Evolutionary conservation across 2,113 vertebrate species (phyloP), one percentile per base, ranked within the genome.

Genomic region (Anarhynchus alexandrinus): DNA sequence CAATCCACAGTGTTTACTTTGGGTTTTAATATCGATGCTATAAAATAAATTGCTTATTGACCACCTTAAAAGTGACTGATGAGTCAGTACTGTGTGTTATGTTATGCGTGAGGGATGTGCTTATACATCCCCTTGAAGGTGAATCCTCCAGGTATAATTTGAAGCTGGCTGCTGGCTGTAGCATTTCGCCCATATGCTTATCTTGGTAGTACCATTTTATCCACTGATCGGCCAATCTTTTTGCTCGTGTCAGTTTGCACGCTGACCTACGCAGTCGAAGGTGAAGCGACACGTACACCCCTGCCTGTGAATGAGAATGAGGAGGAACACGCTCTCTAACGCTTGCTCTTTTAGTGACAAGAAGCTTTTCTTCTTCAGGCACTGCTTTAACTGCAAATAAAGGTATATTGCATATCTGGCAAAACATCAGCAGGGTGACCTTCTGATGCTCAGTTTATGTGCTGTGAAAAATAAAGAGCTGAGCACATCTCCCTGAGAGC

Each of bases 11-110:
- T 43, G 61, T 91, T 92, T 86, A 64, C 61, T 69, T 77, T 29
- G 5, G 51, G 49, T 90, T 91, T 89, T 65, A 34, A 6, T 89
- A 83, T 49, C 38, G 64, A 55, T n/a, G 36, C 88, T 83, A 62
- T 89, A 91, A 90, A 96, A 96, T 71, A 86, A 95, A 94, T 90
- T 89, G 87, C 77, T 89, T 96, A 95, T 88, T 95, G 89, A 93
- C 72, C 40, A 32, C 58, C 67, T 91, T 92, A 64, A 70, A 92
- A 88, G 77, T 90, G 92, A 96, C 38, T 70, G 72, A 81, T 83
- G 81, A 76, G 74, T 52, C 93, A 84, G 72, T 76, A 21, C 74
- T 45, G 51, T 3, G 0, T 21, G 45, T 64, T 76, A 3, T 1
- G 40, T 34, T 89, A 21, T 42, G 42, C 43, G 15, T 54, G 73